Percentiles rank a stretch among this genome's conserved stretches.
Conservation (phyloP, 2,113 vertebrate species). For the Zapornia atra region DNA sequence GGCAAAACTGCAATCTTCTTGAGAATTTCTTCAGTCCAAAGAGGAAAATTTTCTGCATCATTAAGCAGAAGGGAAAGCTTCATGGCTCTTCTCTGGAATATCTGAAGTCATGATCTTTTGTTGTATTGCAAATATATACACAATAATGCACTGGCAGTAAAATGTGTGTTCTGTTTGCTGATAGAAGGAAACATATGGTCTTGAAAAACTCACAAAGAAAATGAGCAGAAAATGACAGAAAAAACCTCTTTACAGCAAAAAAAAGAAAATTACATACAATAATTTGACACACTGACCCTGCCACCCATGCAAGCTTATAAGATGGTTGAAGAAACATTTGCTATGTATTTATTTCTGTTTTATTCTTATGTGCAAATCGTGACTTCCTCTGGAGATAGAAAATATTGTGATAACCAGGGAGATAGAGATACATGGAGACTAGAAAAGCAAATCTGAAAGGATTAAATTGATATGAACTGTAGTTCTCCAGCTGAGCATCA, state of each 20-base stretch:
- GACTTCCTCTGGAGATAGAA: background rate
- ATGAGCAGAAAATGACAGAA: background rate
- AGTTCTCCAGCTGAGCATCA: background rate
- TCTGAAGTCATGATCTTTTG: background rate
- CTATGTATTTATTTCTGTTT: background rate
- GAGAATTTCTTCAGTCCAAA: background rate
- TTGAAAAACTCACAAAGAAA: background rate
- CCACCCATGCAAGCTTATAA: background rate
- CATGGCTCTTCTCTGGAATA: background rate
- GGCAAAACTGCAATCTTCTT: background rate
- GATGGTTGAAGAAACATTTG: background rate
- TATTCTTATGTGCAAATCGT: background rate
- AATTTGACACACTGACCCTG: background rate
- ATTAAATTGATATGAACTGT: background rate
- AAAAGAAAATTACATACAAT: background rate
- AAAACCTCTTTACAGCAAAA: background rate
- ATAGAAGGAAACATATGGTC: background rate
- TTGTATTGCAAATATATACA: background rate
- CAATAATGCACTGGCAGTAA: background rate
- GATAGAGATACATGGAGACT: background rate
- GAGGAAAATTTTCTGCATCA: background rate
- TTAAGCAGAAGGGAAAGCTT: background rate
- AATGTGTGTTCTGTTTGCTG: background rate
- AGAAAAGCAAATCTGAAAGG: background rate
- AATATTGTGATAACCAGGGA: background rate